Base-by-base conservation (phyloP, 2,797 vertebrate species). In the Melanotaenia maccullochi region DNA sequence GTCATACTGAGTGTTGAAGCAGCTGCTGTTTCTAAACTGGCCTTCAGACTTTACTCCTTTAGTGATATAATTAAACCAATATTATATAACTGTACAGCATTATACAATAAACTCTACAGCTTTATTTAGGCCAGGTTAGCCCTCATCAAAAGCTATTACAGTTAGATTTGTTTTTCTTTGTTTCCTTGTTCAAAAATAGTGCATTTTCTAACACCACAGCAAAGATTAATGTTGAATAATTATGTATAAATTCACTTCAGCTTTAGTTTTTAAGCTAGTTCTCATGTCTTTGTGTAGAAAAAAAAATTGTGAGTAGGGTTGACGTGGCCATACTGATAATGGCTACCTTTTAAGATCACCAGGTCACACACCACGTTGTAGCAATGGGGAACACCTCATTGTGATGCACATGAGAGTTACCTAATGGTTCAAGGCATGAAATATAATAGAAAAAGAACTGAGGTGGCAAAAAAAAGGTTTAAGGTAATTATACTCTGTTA, bases 401-500 rank as follows among this genome's bases (percentile, higher is more conserved):
- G 74, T 71, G 72, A 73, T 78, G 73, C 70, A 79, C 70, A 51
- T 72, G 78, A 72, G 65, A 62, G 85, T 90, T 86, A 89, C 52
- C 52, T 72, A 79, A 82, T 22, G 42, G 28, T 60, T 61, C n/a
- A 30, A 56, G 4, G 20, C 73, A 78, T 61, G 60, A 73, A 85
- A 85, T 74, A 73, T 83, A 87, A 85, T 63, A 6, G 55, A 35
- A 80, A 85, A 91, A 91, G 60, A 76, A 79, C 88, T 89, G 87
- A 88, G 87, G 51, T 44, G 24, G 84, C 86, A 88, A 71, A 74
- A 83, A 77, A 84, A 86, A 81, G 85, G 87, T 88, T 90, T 91
- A 89, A 79, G 85, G 85, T 91, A 93, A 92, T 92, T 83, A 91
- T 35, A 89, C 89, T 86, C 73, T 78, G 71, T 87, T 84, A 72